Evolutionary conservation across 2,888 invertebrate species (phyloP), one percentile per base, ranked within the genome.

Genomic region (Ernsta delagoae): DNA sequence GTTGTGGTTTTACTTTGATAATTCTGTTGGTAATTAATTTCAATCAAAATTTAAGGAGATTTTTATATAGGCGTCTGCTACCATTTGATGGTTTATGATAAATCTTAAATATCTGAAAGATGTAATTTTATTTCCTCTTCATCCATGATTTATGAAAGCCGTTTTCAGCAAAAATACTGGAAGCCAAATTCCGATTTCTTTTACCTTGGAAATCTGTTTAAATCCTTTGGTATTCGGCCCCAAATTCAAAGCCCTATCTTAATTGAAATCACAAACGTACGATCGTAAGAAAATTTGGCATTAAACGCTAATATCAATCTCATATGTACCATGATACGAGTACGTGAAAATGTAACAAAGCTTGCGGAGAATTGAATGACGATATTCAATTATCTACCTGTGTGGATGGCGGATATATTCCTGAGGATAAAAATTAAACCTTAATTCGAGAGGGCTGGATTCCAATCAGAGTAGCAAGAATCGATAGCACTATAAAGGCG

Each of bases 231-330:
- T 72, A 75, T 75, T 74, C 68, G 70, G 70, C 70, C 71, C 73
- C 69, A 70, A 67, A 75, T 73, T 71, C 72, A 75, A 74, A 73
- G 70, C 71, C 71, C 66, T 73, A 75, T 75, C 75, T 74, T 75
- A 75, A 75, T 75, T 75, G 75, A 75, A 75, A 75, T 75, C 75
- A 73, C 73, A 71, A 74, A 75, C 68, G 68, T 68, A 68, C 68
- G 68, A 57, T 68, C 68, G 68, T 68, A 68, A 62, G 68, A 62
- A 62, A 68, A 68, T 68, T 68, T 68, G 57, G 57, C 41, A 62
- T 68, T 68, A 62, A 68, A 62, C 62, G 57, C 57, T 39, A 57
- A 45, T 68, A 68, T 68, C 57, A 62, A 68, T 57, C 62, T 68
- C 39, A 48, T 53, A 62, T 68, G 62, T 57, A 16, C 16, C 16